Evolutionary conservation across 2,797 vertebrate genomes (phyloP).

Genomic region (Spatula clypeata): DNA sequence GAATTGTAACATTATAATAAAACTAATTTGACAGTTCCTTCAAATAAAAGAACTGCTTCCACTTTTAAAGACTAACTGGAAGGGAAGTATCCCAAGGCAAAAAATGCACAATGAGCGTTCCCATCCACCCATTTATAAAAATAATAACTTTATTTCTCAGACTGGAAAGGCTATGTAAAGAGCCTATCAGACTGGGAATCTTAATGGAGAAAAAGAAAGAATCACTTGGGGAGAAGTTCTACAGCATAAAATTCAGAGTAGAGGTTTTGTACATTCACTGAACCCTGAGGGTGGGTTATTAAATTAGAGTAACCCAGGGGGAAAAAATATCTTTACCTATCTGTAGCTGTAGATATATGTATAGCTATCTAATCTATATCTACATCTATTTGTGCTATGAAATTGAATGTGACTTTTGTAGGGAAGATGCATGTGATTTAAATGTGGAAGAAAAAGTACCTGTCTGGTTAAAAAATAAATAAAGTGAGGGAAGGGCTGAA

Average conservation of each 20-base stretch:
- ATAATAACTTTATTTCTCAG: neutral
- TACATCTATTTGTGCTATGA: neutral
- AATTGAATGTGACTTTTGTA: neutral
- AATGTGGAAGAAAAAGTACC: neutral
- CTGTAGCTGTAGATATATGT: too few species aligned
- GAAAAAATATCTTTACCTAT: neutral
- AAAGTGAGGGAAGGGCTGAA: neutral
- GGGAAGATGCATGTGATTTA: neutral
- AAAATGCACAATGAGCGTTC: neutral
- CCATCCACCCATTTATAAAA: conserved; percentile 1
- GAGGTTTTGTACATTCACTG: neutral
- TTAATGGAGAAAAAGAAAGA: neutral
- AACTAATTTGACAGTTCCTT: conserved; percentile 21
- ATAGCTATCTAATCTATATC: too few species aligned
- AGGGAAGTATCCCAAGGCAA: neutral
- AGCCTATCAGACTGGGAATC: neutral
- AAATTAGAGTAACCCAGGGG: neutral
- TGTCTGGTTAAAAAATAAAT: neutral
- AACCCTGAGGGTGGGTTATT: neutral
- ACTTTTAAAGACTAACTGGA: neutral
- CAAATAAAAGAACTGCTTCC: conserved; percentile 13
- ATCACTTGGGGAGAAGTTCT: neutral
- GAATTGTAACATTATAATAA: neutral
- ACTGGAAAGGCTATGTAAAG: neutral
- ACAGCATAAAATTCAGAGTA: neutral